A percentile compares a stretch with the other conserved stretches of the same genome.
Evolutionary conservation across 2,888 invertebrate genomes (phyloP).

Genomic region (Synanthedon formicaeformis): DNA sequence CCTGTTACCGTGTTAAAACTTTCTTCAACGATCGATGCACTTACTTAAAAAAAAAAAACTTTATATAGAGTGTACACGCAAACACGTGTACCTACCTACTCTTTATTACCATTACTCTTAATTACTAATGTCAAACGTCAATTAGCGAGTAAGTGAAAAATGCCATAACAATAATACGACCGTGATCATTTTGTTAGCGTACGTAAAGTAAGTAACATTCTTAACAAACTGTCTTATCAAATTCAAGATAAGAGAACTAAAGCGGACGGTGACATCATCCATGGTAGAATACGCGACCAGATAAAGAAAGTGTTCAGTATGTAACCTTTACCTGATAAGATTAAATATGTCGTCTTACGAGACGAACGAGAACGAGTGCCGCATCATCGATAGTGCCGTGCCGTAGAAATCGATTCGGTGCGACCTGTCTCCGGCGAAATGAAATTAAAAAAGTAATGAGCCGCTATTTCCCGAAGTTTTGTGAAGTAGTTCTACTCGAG

Average conservation of each 20-base stretch:
- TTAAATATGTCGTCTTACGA: conserved; percentile 27
- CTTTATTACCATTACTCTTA: neutral
- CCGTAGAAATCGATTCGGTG: conserved; percentile 18
- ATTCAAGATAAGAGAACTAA: conserved; percentile 51
- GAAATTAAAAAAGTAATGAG: conserved; percentile 30
- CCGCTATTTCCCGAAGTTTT: conserved; percentile 33
- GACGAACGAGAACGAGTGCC: conserved; percentile 16
- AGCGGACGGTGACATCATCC: conserved; percentile 57
- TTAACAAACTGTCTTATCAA: conserved; percentile 45
- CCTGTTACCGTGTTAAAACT: conserved; percentile 57
- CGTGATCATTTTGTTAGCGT: neutral
- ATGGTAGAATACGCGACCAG: conserved; percentile 37
- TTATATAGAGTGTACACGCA: conserved; percentile 23
- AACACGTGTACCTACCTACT: conserved; percentile 15
- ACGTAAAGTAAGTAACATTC: conserved; percentile 26
- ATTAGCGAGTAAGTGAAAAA: neutral
- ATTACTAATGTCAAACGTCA: neutral
- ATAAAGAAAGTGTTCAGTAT: conserved; percentile 60
- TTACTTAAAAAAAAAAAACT: conserved; percentile 13
- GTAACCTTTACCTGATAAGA: conserved; percentile 49
- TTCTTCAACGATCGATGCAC: conserved; percentile 48
- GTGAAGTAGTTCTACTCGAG: conserved; percentile 44
- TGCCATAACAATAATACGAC: neutral
- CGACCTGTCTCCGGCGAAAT: conserved; percentile 16
- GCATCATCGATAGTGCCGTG: conserved; percentile 2